phyloP scores from a whole-genome alignment of 2,113 vertebrate species.

The Ceyx melanurus region DNA sequence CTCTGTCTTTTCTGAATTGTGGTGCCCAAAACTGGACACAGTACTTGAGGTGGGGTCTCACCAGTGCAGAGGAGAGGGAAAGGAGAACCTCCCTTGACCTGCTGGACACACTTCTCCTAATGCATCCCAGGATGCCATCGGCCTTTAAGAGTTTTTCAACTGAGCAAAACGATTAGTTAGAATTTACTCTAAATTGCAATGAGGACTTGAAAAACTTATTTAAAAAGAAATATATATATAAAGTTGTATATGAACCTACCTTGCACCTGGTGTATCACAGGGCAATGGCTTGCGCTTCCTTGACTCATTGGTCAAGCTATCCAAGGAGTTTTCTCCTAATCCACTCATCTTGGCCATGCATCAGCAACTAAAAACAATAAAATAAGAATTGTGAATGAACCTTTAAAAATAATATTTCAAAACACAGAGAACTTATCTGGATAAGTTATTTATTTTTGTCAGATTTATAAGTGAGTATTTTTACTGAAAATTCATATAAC shows the following conservation, averaged over 20 bases:
- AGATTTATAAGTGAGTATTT: not conserved
- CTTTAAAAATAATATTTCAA: not conserved
- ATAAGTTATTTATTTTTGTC: not conserved
- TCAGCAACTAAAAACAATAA: slow-evolving; percentile 83
- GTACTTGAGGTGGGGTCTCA: too few relatives aligned
- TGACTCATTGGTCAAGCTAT: slow-evolving; percentile 86
- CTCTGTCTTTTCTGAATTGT: too few relatives aligned
- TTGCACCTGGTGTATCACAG: slow-evolving; percentile 87
- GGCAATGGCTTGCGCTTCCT: slow-evolving; percentile 92
- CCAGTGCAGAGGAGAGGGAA: too few relatives aligned
- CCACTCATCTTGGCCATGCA: slow-evolving; percentile 91
- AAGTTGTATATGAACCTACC: slow-evolving; percentile 70
- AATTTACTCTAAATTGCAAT: not conserved
- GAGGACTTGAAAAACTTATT: not conserved
- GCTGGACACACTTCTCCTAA: too few relatives aligned
- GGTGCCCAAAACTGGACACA: too few relatives aligned
- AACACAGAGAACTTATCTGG: not conserved
- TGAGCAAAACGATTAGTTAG: not conserved
- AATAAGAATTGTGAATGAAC: not conserved
- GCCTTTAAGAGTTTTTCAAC: not conserved
- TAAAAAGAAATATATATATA: not conserved
- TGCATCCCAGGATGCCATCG: too few relatives aligned
- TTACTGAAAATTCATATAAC: not conserved
- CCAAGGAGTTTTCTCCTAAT: slow-evolving; percentile 90
- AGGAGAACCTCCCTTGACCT: too few relatives aligned